These are phyloP conservation scores for Pyrrhosoma nymphula DNA, from an alignment of 2,888 invertebrate genomes.

Conservation along the genomic window DNA sequence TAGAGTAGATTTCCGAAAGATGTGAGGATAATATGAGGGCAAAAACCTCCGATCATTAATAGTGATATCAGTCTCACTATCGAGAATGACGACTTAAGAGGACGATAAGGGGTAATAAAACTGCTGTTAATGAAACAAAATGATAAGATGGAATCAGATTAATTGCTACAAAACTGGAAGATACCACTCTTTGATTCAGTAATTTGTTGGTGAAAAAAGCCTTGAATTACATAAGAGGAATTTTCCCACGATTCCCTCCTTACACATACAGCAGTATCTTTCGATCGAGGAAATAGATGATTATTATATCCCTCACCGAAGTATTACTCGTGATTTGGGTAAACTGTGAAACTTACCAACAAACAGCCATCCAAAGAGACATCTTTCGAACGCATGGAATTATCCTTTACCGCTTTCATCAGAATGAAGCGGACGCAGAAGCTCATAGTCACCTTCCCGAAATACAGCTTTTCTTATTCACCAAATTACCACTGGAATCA, in stretches of 20 bases:
- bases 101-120: constrained; percentile 10
- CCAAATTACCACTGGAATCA: too few relatives aligned
- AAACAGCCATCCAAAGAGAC: too few relatives aligned
- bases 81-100: neutral
- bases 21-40: neutral
- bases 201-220: neutral
- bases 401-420: too few relatives aligned
- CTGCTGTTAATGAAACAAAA: constrained; percentile 7
- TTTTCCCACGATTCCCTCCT: neutral
- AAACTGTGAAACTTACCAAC: too few relatives aligned
- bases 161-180: neutral
- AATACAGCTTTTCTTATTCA: too few relatives aligned
- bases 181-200: neutral
- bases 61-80: neutral
- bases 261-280: too few relatives aligned
- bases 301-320: too few relatives aligned
- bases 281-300: too few relatives aligned
- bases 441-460: too few relatives aligned
- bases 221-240: neutral
- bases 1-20: neutral
- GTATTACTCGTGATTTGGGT: too few relatives aligned
- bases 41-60: neutral
- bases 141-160: constrained; percentile 9
- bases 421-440: too few relatives aligned
- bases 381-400: too few relatives aligned